phyloP scores from a whole-genome alignment of 2,113 vertebrate genomes.

The Hiodon alosoides region DNA sequence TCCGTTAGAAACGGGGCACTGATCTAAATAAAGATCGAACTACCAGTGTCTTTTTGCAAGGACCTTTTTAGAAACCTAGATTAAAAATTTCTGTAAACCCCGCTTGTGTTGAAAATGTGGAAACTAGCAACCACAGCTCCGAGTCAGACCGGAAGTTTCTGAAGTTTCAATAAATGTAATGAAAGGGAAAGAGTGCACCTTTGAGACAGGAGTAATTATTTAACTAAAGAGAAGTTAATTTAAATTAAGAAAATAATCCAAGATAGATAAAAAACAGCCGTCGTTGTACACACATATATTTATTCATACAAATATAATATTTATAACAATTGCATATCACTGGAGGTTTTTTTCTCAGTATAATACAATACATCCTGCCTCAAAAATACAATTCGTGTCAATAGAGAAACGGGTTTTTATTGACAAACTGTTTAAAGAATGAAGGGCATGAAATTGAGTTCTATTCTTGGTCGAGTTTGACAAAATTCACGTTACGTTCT shows the following conservation, averaged over 20 bases:
- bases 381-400: conserved; percentile 54
- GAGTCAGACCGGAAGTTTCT: no score
- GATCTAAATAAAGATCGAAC: no score
- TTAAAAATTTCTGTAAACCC: no score
- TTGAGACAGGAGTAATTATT: no score
- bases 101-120: no score
- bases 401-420: neutral
- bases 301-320: conserved; percentile 80
- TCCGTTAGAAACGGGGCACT: no score
- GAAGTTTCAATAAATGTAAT: no score
- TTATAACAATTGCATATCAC: conserved; percentile 77
- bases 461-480: conserved; percentile 25
- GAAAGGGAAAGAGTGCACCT: no score
- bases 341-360: conserved; percentile 43
- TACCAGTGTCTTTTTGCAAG: no score
- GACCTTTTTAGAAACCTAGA: no score
- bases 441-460: conserved; percentile 28
- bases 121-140: no score
- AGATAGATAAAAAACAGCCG: conserved; percentile 4
- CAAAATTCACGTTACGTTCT: conserved; percentile 20
- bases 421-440: conserved; percentile 14
- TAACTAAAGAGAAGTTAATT: neutral
- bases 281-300: conserved; percentile 66
- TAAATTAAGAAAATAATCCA: neutral
- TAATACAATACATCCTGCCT: conserved; percentile 53